Base-by-base conservation (phyloP, 2,888 invertebrate species). In the Trachelus troglodyta region DNA sequence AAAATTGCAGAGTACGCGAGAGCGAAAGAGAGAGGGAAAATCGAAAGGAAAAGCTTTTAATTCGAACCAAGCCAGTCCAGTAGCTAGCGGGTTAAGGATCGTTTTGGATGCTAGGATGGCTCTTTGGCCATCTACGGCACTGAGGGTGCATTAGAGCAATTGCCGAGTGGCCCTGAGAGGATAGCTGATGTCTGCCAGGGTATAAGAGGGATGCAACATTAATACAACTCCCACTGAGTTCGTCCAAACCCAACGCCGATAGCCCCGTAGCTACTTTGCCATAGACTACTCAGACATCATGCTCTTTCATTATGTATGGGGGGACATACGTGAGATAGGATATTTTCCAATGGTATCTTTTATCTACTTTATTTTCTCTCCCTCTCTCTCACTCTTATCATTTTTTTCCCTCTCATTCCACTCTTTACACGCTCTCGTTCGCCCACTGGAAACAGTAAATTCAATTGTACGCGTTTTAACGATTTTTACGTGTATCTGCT, bases 101-200 rank as follows among this genome's bases (percentile, higher is more conserved):
- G 71, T 31, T 33, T 71, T 71, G 33, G 71, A 12, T 33, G 15
- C 71, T 33, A 31, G 71, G 71, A 15, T 71, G 71, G 33, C 71
- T 71, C 71, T 71, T 71, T 33, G 33, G 31, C 71, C 33, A 71
- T 71, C 81, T 81, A 81, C 80, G 81, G 83, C 83, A 81, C 83
- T 83, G 81, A 84, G 84, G 84, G 83, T 86, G 85, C 87, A 86
- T 87, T 86, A 86, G 85, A 86, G 87, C 85, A 86, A 86, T 87
- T 87, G 85, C 85, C 81, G 83, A 86, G 84, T 86, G 84, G 86
- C 82, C 86, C 84, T 83, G 85, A 84, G 86, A 85, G 84, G 85
- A 85, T 85, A 84, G 82, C 84, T 83, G 82, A 85, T 84, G 84
- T 84, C 81, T 83, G 84, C 79, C 83, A 30, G 71, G 71, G 80